Base-by-base conservation (phyloP, 2,113 vertebrate genomes). In the Hassar affinis region DNA sequence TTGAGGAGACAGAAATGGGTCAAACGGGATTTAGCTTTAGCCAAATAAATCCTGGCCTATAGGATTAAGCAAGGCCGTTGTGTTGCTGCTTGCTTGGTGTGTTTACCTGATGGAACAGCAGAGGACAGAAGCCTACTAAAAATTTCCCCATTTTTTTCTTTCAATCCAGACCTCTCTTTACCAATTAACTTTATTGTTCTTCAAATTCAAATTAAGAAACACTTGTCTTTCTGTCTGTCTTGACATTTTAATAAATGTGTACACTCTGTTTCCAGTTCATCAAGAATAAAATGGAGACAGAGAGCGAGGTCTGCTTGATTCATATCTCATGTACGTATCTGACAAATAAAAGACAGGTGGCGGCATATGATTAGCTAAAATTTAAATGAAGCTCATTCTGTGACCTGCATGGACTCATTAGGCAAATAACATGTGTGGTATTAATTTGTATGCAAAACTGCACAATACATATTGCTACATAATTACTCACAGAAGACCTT, bases 1-100 rank as follows among this genome's bases (percentile, higher is more conserved):
- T 86, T 75, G 89, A 92, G 91, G 90, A 93, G 93, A 94, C 93
- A 93, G 91, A 95, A 94, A 91, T 94, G 85, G 94, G 94, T 94
- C 94, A 94, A 92, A 94, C 85, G 92, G 93, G 93, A 96, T 93
- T 96, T 96, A 97, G 94, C 92, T 90, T 96, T 96, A 95, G 95
- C 93, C 88, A 95, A 93, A 95, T 92, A 96, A 96, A 97, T 97
- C 95, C 96, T 86, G 83, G 92, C 91, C 95, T 93, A 94, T 94
- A 94, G 95, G 95, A 96, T 96, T 96, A 96, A 94, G 91, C 90
- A 86, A 91, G 91, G 93, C 94, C 86, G 90, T 91, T 92, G 94
- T 93, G 94, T 91, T 92, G 92, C 91, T 93, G 94, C 94, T 95
- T 94, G 92, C 95, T 94, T 92, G 90, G 91, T 94, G 91, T 92